Conservation (phyloP, 2,113 vertebrate species). For the Datnioides undecimradiatus region DNA sequence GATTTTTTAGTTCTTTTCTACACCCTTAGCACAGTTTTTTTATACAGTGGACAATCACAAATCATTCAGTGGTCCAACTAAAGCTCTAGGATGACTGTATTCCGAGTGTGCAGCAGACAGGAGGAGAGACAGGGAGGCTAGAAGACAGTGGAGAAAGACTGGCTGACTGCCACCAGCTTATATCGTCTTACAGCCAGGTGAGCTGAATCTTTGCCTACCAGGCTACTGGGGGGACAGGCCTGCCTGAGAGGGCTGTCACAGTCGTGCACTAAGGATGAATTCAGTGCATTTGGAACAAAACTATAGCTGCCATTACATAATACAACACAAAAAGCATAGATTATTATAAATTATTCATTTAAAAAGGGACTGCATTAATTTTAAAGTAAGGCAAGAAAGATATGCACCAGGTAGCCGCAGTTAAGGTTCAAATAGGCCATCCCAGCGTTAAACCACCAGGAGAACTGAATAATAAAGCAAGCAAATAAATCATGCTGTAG, state of each 20-base stretch:
- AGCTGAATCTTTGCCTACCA: conserved; percentile 1
- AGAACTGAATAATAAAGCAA: not conserved
- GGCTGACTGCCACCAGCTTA: not conserved
- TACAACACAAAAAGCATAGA: not conserved
- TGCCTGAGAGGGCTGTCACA: conserved; percentile 1
- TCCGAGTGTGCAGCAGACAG: not conserved
- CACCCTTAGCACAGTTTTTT: not conserved
- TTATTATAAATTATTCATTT: not conserved
- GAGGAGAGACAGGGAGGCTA: fast-evolving
- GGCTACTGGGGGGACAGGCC: conserved; percentile 8
- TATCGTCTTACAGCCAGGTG: not conserved
- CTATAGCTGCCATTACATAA: not conserved
- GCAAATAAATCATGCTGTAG: not conserved
- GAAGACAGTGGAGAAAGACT: not conserved
- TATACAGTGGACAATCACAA: not conserved
- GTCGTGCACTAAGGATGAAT: not conserved
- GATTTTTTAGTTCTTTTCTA: not conserved
- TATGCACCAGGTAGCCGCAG: not conserved
- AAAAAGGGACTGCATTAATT: not conserved
- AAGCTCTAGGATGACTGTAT: not conserved
- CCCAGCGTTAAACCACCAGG: not conserved
- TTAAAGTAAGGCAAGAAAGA: not conserved
- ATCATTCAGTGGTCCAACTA: not conserved
- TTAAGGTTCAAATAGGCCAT: not conserved
- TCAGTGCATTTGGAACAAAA: not conserved